These are phyloP conservation scores for Drosophila triauraria DNA, from an alignment of 1,140 invertebrate species.

Conservation along the genomic window DNA sequence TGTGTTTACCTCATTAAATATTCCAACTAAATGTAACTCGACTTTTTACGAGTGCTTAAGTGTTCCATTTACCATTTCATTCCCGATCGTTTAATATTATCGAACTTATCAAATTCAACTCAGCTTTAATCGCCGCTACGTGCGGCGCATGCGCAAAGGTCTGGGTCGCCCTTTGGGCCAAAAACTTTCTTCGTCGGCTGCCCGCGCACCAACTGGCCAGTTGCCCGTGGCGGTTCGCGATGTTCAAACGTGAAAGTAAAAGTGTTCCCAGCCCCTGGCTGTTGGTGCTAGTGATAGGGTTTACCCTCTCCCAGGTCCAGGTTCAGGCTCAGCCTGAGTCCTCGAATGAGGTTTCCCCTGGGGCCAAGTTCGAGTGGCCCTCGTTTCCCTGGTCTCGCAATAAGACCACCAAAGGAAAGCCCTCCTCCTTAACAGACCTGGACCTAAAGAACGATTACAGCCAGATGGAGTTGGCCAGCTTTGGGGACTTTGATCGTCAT, in stretches of 20 bases:
- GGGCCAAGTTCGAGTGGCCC: constrained; percentile 60
- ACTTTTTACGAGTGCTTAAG: constrained; percentile 1
- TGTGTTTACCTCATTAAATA: neutral
- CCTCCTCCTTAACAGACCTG: constrained; percentile 10
- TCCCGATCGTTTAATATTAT: constrained; percentile 23
- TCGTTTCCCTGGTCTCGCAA: constrained; percentile 56
- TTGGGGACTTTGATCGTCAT: constrained; percentile 65
- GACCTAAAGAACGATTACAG: constrained; percentile 64
- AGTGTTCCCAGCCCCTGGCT: constrained; percentile 26
- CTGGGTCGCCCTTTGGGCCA: constrained; percentile 34
- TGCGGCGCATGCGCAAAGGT: constrained; percentile 58
- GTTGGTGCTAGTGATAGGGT: constrained; percentile 1
- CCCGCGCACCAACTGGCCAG: constrained; percentile 37
- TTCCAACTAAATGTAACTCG: neutral
- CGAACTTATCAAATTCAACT: constrained; percentile 62
- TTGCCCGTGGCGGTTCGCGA: constrained; percentile 46
- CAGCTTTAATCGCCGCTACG: constrained; percentile 63
- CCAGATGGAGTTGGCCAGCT: constrained; percentile 55
- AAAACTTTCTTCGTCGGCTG: constrained; percentile 69
- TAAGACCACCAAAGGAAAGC: constrained; percentile 48
- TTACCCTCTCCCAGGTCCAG: neutral
- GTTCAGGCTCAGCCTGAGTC: neutral
- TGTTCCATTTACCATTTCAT: constrained; percentile 27
- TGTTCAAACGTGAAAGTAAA: constrained; percentile 66
- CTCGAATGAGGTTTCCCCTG: neutral